These are phyloP conservation scores for Microctonus brassicae DNA, from an alignment of 2,888 invertebrate species.

Conservation along the genomic window DNA sequence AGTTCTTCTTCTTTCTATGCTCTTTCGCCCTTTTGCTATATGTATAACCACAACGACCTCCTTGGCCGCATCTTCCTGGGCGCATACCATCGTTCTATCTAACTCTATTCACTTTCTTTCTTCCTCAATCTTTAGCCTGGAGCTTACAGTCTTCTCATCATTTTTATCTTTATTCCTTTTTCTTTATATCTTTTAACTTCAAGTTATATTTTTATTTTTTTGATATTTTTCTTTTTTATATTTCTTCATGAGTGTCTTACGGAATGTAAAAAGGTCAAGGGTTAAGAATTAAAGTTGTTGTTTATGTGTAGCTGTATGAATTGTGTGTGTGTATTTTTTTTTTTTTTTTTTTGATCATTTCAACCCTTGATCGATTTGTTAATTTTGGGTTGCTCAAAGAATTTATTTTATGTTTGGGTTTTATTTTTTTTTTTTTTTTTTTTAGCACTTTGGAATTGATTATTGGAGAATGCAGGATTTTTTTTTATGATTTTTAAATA, in stretches of 20 bases:
- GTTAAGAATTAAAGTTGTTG: neutral
- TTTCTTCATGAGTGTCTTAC: neutral
- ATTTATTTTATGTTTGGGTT: no score
- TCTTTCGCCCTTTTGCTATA: slow-evolving; percentile 3
- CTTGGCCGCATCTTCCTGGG: neutral
- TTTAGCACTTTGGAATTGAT: no score
- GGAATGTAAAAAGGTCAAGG: neutral
- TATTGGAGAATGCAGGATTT: no score
- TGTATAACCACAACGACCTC: neutral
- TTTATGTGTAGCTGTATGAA: neutral
- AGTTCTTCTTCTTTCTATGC: neutral
- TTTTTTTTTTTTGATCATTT: no score
- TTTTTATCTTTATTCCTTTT: neutral
- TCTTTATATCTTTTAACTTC: neutral
- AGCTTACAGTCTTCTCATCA: no score
- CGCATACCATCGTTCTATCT: neutral
- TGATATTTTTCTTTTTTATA: neutral
- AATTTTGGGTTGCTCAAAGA: neutral
- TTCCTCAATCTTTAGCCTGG: neutral
- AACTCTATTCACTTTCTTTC: neutral
- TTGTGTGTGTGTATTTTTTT: neutral
- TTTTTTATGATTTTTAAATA: no score
- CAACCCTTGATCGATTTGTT: neutral
- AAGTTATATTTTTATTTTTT: neutral
- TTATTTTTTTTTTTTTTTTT: no score